phyloP scores from a whole-genome alignment of 2,888 invertebrate species.

The Bedellia somnulentella region DNA sequence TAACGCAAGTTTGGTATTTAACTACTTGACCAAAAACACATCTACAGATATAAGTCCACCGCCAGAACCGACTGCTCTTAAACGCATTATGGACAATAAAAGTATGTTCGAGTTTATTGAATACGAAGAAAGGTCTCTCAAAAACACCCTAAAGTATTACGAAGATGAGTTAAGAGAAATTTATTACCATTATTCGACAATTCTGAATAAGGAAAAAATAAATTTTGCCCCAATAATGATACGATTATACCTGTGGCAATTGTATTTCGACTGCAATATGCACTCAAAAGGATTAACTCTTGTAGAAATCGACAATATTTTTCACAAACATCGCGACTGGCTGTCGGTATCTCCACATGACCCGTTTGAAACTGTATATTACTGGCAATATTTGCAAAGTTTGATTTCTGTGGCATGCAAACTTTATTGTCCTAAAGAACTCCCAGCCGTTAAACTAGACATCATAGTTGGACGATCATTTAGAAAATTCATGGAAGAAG shows the following conservation, averaged over 20 bases:
- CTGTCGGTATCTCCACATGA: constrained; percentile 40
- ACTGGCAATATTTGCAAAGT: constrained; percentile 64
- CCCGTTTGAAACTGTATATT: constrained; percentile 64
- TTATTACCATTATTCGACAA: constrained; percentile 53
- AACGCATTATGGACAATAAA: constrained; percentile 11
- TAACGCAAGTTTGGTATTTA: constrained; percentile 22
- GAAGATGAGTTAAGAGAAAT: constrained; percentile 46
- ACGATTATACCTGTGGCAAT: constrained; percentile 62
- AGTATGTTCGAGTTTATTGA: constrained; percentile 19
- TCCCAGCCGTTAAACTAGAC: constrained; percentile 31
- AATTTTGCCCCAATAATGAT: constrained; percentile 42
- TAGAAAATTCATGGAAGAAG: constrained; percentile 48
- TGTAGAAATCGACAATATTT: constrained; percentile 49
- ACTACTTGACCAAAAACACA: constrained; percentile 27
- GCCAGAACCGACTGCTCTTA: constrained; percentile 11
- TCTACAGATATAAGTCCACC: not conserved
- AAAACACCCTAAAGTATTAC: constrained; percentile 42
- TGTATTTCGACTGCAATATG: constrained; percentile 59
- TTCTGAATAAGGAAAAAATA: constrained; percentile 34
- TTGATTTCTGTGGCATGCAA: constrained; percentile 51
- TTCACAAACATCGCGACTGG: constrained; percentile 46
- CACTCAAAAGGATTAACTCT: constrained; percentile 48
- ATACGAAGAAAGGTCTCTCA: constrained; percentile 45
- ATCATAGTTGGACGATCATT: constrained; percentile 56
- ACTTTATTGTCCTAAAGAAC: constrained; percentile 33